These are phyloP conservation scores for Anthonomus grandis DNA, from an alignment of 1,140 invertebrate genomes.

Conservation along the genomic window DNA sequence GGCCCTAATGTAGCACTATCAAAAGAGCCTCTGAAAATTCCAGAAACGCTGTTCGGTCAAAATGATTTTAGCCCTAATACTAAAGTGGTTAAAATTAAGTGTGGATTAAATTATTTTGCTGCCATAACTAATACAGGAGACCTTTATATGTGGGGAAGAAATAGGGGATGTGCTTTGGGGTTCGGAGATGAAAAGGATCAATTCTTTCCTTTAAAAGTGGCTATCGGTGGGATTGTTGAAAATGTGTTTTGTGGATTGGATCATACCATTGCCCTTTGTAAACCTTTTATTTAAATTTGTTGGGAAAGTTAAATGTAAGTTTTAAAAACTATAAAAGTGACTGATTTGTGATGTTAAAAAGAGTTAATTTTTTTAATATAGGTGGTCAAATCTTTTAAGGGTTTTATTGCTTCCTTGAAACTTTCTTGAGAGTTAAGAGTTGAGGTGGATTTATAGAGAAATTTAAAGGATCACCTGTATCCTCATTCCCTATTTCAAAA, in stretches of 20 bases:
- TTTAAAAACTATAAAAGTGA: too few relatives aligned
- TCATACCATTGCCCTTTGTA: constrained; percentile 76
- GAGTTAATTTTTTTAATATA: too few relatives aligned
- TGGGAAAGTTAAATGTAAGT: too few relatives aligned
- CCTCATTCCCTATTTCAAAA: too few relatives aligned
- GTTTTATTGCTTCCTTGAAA: too few relatives aligned
- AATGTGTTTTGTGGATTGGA: constrained; percentile 79
- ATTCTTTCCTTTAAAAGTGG: constrained; percentile 82
- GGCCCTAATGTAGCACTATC: constrained; percentile 73
- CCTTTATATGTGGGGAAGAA: constrained; percentile 88
- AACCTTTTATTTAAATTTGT: constrained; percentile 67
- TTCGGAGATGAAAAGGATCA: constrained; percentile 77
- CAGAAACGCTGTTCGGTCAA: constrained; percentile 76
- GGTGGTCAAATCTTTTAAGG: too few relatives aligned
- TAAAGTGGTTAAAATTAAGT: constrained; percentile 63
- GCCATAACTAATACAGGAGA: constrained; percentile 78
- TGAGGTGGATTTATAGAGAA: too few relatives aligned
- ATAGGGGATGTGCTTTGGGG: constrained; percentile 78
- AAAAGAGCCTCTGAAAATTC: constrained; percentile 66
- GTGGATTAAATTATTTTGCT: constrained; percentile 75
- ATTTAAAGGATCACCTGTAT: too few relatives aligned
- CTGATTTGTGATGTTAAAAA: too few relatives aligned
- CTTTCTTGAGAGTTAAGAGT: too few relatives aligned
- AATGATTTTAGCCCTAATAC: constrained; percentile 75
- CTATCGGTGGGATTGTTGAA: constrained; percentile 69